Conservation (phyloP, 2,113 vertebrate species). For the Octodon degus region DNA sequence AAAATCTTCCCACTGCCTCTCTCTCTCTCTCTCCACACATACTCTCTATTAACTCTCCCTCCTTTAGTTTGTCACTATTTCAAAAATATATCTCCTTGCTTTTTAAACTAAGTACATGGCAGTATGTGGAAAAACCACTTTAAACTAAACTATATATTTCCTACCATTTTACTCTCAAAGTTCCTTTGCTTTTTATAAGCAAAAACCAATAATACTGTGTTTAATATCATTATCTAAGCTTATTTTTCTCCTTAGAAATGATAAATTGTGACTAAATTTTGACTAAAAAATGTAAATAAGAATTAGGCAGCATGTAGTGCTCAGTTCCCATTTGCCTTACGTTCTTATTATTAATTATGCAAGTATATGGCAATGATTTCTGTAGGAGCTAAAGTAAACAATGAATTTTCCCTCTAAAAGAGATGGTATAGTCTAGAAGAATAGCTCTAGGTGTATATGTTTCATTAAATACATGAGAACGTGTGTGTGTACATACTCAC, state of each 20-base stretch:
- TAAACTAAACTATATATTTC: not conserved
- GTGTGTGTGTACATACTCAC: not conserved
- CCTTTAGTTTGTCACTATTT: not conserved
- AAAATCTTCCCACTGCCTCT: not conserved
- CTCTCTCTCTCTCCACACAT: too few relatives aligned
- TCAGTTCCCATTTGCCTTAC: not conserved
- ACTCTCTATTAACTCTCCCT: too few relatives aligned
- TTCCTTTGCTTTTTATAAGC: constrained; percentile 44
- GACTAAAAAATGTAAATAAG: not conserved
- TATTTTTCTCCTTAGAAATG: constrained; percentile 28
- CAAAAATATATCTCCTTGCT: not conserved
- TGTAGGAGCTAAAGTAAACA: not conserved
- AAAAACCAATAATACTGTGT: not conserved
- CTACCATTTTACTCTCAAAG: not conserved
- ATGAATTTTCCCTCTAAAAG: not conserved
- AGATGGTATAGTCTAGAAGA: not conserved
- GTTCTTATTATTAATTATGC: not conserved
- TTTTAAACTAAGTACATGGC: not conserved
- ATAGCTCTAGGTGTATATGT: not conserved
- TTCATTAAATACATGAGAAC: not conserved
- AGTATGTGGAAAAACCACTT: not conserved
- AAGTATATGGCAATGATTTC: not conserved
- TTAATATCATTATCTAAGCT: not conserved
- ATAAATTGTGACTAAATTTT: not conserved
- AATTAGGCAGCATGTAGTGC: not conserved